Percentiles rank a stretch among this genome's conserved stretches.
These are phyloP conservation scores for Dromiciops gliroides DNA, from an alignment of 2,113 vertebrate species.

Conservation along the genomic window DNA sequence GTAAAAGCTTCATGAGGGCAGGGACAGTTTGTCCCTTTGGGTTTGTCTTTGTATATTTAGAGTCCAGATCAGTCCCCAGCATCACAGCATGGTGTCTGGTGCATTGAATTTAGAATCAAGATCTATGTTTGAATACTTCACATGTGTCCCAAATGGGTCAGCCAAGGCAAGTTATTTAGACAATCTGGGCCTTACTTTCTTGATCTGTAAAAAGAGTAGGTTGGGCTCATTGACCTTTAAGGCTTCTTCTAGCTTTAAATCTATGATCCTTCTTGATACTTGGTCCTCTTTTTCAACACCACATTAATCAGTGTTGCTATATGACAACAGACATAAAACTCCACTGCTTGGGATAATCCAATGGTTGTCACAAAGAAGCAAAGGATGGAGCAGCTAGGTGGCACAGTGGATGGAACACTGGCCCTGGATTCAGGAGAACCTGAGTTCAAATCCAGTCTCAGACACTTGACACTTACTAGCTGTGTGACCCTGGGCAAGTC, in stretches of 20 bases:
- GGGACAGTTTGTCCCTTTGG: no score
- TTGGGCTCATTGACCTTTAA: not conserved
- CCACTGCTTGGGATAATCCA: not conserved
- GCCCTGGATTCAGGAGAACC: no score
- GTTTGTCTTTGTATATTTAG: not conserved
- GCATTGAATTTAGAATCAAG: not conserved
- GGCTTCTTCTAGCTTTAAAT: not conserved
- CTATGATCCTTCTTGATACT: not conserved
- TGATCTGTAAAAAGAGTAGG: no score
- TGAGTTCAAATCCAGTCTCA: no score
- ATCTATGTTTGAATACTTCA: not conserved
- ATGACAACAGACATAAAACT: no score
- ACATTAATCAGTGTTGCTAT: no score
- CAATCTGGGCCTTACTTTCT: not conserved
- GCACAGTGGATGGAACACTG: no score
- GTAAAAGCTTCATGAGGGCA: not conserved
- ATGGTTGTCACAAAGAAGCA: not conserved
- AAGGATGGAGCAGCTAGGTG: no score
- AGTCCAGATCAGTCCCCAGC: not conserved
- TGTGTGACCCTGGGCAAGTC: no score
- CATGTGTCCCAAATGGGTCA: not conserved
- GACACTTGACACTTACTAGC: no score
- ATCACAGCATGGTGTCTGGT: not conserved
- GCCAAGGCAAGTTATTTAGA: not conserved
- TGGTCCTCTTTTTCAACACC: not conserved